These are phyloP conservation scores for Gila robusta DNA, from an alignment of 2,797 vertebrate species.

Conservation along the genomic window DNA sequence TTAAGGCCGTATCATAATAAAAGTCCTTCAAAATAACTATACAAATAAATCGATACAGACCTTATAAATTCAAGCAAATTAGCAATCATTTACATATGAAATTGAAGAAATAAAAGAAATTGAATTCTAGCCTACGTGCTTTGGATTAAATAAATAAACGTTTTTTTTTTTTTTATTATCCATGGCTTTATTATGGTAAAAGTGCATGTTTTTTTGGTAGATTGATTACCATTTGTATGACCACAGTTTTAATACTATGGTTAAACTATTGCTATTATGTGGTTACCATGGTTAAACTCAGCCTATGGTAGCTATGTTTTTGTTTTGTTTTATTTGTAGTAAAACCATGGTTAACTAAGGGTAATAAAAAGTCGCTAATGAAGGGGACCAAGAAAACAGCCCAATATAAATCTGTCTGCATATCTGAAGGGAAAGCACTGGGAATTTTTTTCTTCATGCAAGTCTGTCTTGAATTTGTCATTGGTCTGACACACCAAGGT, in stretches of 20 bases:
- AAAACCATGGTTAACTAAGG: background rate
- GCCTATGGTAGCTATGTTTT: background rate
- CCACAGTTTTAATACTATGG: too few species aligned
- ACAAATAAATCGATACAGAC: too few species aligned
- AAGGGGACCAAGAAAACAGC: conserved; percentile 16
- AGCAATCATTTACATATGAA: too few species aligned
- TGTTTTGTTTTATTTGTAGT: background rate
- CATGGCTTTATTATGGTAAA: too few species aligned
- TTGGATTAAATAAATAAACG: background rate
- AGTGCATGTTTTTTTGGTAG: too few species aligned
- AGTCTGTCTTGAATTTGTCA: conserved; percentile 42
- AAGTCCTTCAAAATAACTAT: too few species aligned
- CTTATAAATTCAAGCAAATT: too few species aligned
- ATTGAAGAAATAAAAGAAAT: background rate
- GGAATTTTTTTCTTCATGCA: background rate
- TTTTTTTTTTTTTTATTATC: background rate
- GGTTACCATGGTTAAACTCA: too few species aligned
- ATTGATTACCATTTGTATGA: too few species aligned
- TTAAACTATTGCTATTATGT: too few species aligned
- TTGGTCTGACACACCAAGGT: conserved; percentile 51
- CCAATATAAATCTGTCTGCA: background rate
- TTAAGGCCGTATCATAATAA: too few species aligned
- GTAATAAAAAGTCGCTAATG: background rate
- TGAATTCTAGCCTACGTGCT: background rate
- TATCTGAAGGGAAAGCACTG: conserved; percentile 18